Base-by-base conservation (phyloP, 2,113 vertebrate species). In the Cyprinus carpio region DNA sequence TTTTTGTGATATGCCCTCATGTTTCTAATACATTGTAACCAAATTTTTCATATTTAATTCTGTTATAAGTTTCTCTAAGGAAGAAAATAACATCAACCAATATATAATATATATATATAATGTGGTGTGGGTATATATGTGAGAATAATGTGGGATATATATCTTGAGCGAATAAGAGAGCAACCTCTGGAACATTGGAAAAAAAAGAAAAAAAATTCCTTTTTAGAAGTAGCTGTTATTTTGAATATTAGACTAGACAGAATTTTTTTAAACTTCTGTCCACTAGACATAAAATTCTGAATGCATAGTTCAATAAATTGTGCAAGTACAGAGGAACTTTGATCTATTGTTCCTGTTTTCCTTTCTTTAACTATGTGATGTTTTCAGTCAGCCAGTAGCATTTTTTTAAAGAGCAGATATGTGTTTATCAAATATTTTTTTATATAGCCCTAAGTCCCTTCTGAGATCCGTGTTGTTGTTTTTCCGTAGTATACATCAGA, bases 311-410 rank as follows among this genome's bases (percentile, higher is more conserved):
- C 25, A 49, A 31, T 11, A 56, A 62, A 69, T 85, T 83, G 87
- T 67, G 69, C 37, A 88, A 88, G 54, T 34, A 58, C 25, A 56
- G 15, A 86, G 25, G 56, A 85, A 83, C 87, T 85, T 85, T 88
- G 75, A 51, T 88, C 84, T 58, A 83, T 85, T 85, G n/a, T 88
- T 65, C 87, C 84, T 85, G 80, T 18, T 82, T 80, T 85, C 40
- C n/a, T n/a, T n/a, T 85, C 64, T 78, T 67, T 9, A 54, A 62
- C 74, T 27, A 75, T 6, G 49, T 34, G 49, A 77, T 34, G 49
- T 34, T 9, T 77, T 56, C n/a, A n/a, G 12, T 51, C 29, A 81
- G 29, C 49, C 43, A 82, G 62, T 60, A 49, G 58, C 77, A 15
- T 37, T n/a, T n/a, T n/a, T n/a, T 71, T 71, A 11, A 34, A 37